Evolutionary conservation across 2,888 invertebrate species (phyloP).

Genomic region (Tromatobia lineatoria): DNA sequence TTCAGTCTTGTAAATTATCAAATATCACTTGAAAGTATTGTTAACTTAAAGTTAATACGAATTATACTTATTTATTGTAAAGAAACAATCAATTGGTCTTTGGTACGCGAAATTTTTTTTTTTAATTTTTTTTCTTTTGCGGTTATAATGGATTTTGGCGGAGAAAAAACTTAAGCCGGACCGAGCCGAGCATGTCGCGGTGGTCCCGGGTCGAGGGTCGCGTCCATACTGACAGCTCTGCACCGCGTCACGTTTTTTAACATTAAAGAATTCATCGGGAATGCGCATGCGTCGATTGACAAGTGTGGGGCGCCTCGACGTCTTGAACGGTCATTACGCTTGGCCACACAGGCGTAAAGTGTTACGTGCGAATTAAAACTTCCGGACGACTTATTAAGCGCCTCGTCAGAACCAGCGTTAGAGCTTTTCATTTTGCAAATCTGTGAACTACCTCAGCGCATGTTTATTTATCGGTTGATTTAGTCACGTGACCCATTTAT

Average conservation of each 20-base stretch:
- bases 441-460: neutral
- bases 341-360: neutral
- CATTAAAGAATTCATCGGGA: slow-evolving; percentile 69
- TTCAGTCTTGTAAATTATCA: slow-evolving; percentile 51
- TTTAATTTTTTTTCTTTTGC: slow-evolving; percentile 7
- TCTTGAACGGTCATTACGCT: slow-evolving; percentile 14
- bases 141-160: slow-evolving; percentile 24
- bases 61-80: neutral
- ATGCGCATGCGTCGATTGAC: slow-evolving; percentile 70
- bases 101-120: no score
- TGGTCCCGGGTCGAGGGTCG: slow-evolving; percentile 73
- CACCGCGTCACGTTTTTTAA: slow-evolving; percentile 73
- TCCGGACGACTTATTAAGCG: slow-evolving; percentile 32
- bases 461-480: neutral
- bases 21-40: slow-evolving; percentile 16
- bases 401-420: slow-evolving; percentile 17
- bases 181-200: slow-evolving; percentile 64
- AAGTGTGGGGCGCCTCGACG: slow-evolving; percentile 16
- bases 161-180: slow-evolving; percentile 49
- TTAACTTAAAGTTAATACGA: slow-evolving; percentile 19
- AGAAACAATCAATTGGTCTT: neutral
- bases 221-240: slow-evolving; percentile 76
- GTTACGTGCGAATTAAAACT: slow-evolving; percentile 29
- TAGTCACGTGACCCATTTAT: neutral
- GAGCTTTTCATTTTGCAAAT: neutral